Evolutionary conservation across 2,797 vertebrate species (phyloP).

Genomic region (Phylloscopus collybita): DNA sequence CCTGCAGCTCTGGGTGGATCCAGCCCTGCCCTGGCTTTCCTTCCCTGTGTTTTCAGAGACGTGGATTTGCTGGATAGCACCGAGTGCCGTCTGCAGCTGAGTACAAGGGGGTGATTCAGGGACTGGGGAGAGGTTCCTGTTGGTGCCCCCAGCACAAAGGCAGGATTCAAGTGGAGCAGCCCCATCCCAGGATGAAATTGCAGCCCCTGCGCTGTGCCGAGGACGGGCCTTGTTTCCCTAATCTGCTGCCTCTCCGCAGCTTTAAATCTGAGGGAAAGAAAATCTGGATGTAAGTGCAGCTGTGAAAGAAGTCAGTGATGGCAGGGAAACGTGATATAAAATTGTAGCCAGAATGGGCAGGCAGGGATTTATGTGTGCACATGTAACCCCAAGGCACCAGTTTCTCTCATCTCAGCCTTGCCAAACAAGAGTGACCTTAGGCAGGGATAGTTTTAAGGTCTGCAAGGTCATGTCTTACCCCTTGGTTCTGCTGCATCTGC

Average conservation of each 20-base stretch:
- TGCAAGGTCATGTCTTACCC: not conserved
- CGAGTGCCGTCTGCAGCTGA: not conserved
- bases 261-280: not conserved
- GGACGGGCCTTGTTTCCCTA: not conserved
- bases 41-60: not conserved
- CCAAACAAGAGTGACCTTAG: not conserved
- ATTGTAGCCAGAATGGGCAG: not conserved
- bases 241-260: not conserved
- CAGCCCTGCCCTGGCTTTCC: not conserved
- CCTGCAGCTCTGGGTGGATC: not conserved
- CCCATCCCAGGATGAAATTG: not conserved
- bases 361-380: not conserved
- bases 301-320: not conserved
- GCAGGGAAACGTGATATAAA: not conserved
- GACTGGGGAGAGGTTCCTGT: not conserved
- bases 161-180: constrained; percentile 1
- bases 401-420: not conserved
- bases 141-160: constrained; percentile 26
- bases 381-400: rapidly evolving
- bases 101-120: not conserved
- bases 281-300: not conserved
- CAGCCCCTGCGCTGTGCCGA: not conserved
- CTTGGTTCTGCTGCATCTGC: not conserved
- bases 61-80: rapidly evolving
- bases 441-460: not conserved